phyloP scores from a whole-genome alignment of 2,888 invertebrate genomes.

The Orgyia antiqua region DNA sequence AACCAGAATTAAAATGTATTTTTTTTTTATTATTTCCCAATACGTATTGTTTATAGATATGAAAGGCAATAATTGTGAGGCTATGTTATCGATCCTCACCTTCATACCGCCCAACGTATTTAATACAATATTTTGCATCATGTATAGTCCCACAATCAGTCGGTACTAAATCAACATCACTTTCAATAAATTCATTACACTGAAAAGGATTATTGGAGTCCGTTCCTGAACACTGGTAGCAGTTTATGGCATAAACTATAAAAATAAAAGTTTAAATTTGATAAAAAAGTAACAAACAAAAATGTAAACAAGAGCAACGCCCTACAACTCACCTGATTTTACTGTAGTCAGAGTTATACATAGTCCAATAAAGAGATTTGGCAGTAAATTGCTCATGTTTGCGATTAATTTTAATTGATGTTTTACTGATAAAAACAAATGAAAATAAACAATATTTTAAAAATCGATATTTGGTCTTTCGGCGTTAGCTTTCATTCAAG shows the following conservation, averaged over 20 bases:
- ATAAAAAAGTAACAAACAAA: slow-evolving; percentile 31
- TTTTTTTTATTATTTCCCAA: background rate
- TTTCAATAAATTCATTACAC: slow-evolving; percentile 88
- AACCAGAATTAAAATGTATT: too few relatives aligned
- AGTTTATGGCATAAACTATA: slow-evolving; percentile 83
- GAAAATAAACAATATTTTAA: too few relatives aligned
- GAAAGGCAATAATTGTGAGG: background rate
- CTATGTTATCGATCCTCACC: slow-evolving; percentile 71
- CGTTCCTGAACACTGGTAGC: slow-evolving; percentile 94
- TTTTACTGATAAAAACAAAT: too few relatives aligned
- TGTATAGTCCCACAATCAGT: slow-evolving; percentile 88
- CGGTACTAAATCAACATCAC: slow-evolving; percentile 81
- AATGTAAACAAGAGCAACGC: slow-evolving; percentile 35
- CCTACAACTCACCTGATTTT: slow-evolving; percentile 46
- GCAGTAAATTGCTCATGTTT: slow-evolving; percentile 25
- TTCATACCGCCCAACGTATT: slow-evolving; percentile 94
- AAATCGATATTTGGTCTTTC: too few relatives aligned
- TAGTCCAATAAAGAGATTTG: slow-evolving; percentile 24
- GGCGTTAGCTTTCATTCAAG: too few relatives aligned
- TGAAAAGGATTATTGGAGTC: slow-evolving; percentile 87
- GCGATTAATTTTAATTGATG: too few relatives aligned
- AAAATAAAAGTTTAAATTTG: slow-evolving; percentile 33
- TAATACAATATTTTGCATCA: slow-evolving; percentile 93
- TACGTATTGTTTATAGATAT: slow-evolving; percentile 2
- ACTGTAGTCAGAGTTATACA: slow-evolving; percentile 30